phyloP scores from a whole-genome alignment of 1,140 invertebrate genomes.

The Scaptomyza hsui region DNA sequence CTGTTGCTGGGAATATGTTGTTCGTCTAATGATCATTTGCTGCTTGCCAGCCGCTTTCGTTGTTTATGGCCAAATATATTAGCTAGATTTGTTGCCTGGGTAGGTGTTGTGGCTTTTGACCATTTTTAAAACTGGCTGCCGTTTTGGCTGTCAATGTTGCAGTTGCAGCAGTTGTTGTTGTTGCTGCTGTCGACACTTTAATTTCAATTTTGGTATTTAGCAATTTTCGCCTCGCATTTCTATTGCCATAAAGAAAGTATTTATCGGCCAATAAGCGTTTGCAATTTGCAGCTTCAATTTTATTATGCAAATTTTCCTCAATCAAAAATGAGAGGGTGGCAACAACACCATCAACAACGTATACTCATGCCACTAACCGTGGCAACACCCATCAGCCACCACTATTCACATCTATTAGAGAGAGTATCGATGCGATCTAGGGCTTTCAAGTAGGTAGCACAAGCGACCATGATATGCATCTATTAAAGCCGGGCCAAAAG shows the following conservation, averaged over 20 bases:
- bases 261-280: constrained; percentile 54
- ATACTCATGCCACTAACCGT: background rate
- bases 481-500: constrained; percentile 26
- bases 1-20: constrained; percentile 10
- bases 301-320: constrained; percentile 66
- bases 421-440: constrained; percentile 24
- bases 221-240: constrained; percentile 61
- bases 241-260: constrained; percentile 66
- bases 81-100: constrained; percentile 60
- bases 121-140: constrained; percentile 70
- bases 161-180: constrained; percentile 7
- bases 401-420: constrained; percentile 11
- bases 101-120: constrained; percentile 64
- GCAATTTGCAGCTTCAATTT: constrained; percentile 51
- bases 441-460: constrained; percentile 40
- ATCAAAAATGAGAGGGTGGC: constrained; percentile 27
- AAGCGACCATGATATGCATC: constrained; percentile 28
- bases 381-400: constrained; percentile 8
- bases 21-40: constrained; percentile 42
- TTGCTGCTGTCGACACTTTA: constrained; percentile 66
- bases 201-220: constrained; percentile 71
- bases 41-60: constrained; percentile 65
- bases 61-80: constrained; percentile 80
- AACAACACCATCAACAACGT: constrained; percentile 13
- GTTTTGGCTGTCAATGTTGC: constrained; percentile 22